Conservation (phyloP, 2,113 vertebrate species). For the Pelodiscus sinensis region DNA sequence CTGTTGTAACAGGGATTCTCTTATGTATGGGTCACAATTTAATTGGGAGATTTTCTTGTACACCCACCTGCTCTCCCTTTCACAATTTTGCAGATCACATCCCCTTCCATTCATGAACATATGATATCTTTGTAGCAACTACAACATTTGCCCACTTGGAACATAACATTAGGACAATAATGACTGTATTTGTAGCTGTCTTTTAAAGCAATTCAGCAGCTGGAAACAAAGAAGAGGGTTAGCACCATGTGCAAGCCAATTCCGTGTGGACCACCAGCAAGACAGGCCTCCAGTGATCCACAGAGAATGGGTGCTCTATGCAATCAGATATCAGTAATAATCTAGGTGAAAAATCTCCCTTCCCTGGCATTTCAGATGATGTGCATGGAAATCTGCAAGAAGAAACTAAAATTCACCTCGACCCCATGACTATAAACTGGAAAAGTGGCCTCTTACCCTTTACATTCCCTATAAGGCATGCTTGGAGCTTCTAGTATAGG, state of each 20-base stretch:
- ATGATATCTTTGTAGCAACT: conserved; percentile 5
- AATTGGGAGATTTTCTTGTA: neutral
- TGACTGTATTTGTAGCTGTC: neutral
- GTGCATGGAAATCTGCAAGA: conserved; percentile 1
- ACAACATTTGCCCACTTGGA: neutral
- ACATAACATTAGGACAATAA: conserved; percentile 35
- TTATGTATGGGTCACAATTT: neutral
- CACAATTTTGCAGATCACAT: neutral
- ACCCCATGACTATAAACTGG: conserved; percentile 42
- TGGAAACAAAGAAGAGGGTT: neutral
- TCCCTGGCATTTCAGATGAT: neutral
- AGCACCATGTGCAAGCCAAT: neutral
- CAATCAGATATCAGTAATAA: conserved; percentile 20
- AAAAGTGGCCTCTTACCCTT: conserved; percentile 28
- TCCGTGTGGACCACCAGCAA: neutral
- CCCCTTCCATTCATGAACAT: neutral
- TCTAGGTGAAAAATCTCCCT: neutral
- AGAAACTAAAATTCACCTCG: neutral
- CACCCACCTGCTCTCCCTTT: neutral
- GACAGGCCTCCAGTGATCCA: neutral
- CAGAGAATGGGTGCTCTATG: conserved; percentile 23
- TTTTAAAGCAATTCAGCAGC: conserved; percentile 18
- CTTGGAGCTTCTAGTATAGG: neutral
- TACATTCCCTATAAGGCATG: neutral
- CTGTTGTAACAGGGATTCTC: neutral